These are phyloP conservation scores for Caenorhabditis macrosperma DNA, from an alignment of 2,888 invertebrate genomes.

Conservation along the genomic window DNA sequence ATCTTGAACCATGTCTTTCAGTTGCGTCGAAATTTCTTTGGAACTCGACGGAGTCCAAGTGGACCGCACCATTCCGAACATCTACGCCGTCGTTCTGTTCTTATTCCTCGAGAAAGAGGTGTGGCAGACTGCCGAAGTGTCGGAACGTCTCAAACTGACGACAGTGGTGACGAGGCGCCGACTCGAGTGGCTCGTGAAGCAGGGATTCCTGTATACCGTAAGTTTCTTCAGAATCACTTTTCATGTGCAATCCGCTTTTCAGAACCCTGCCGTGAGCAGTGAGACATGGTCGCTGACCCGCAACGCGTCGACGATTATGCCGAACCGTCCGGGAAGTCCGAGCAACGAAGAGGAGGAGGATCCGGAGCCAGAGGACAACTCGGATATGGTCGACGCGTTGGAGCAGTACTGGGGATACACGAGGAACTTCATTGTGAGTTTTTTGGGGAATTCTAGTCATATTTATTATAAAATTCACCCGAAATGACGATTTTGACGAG, in stretches of 20 bases:
- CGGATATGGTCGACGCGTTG: conserved; percentile 69
- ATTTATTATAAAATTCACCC: too few relatives aligned
- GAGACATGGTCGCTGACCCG: conserved; percentile 44
- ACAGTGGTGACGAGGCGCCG: conserved; percentile 61
- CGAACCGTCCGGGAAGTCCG: conserved; percentile 34
- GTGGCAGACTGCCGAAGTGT: conserved; percentile 66
- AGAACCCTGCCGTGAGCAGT: conserved; percentile 58
- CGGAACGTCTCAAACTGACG: conserved; percentile 55
- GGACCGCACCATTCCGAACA: conserved; percentile 66
- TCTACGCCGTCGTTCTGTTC: conserved; percentile 70
- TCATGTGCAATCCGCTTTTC: conserved; percentile 26
- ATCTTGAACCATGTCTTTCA: too few relatives aligned
- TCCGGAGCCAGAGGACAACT: conserved; percentile 57
- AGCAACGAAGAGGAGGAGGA: conserved; percentile 55
- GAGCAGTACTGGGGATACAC: conserved; percentile 79
- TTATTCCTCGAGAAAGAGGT: conserved; percentile 69
- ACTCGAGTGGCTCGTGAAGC: conserved; percentile 70
- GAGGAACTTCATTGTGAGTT: conserved; percentile 65
- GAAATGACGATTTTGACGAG: too few relatives aligned
- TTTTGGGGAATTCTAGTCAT: conserved; percentile 1
- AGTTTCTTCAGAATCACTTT: background rate
- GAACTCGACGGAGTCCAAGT: conserved; percentile 67
- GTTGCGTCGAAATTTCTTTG: conserved; percentile 66
- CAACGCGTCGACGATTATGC: conserved; percentile 25
- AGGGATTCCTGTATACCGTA: conserved; percentile 56